phyloP scores from a whole-genome alignment of 2,888 invertebrate species.

The Mactromeris polynyma region DNA sequence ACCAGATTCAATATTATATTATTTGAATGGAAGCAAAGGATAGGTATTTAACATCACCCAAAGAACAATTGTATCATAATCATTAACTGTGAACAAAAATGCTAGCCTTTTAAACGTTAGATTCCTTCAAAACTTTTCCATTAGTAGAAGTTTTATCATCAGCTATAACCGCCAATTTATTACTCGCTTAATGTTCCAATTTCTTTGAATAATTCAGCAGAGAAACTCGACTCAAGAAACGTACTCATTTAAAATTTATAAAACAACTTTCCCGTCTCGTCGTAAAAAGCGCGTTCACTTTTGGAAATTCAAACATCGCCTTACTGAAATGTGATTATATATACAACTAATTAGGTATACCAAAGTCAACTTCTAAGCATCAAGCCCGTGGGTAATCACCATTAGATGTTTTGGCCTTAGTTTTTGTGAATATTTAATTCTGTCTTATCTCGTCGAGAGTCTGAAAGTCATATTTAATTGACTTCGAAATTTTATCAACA shows the following conservation, averaged over 20 bases:
- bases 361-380: neutral
- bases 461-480: neutral
- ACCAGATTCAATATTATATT: too few species aligned
- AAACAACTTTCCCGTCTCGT: neutral
- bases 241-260: constrained; percentile 23
- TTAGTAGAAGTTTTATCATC: neutral
- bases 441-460: neutral
- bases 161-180: constrained; percentile 9
- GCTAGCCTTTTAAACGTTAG: neutral
- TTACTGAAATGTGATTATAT: neutral
- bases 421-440: neutral
- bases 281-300: constrained; percentile 12
- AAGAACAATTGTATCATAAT: neutral
- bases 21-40: too few species aligned
- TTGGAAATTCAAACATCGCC: neutral
- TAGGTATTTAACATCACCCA: neutral
- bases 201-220: constrained; percentile 32
- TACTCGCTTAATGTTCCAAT: constrained; percentile 9
- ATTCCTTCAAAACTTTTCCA: neutral
- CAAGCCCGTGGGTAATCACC: neutral
- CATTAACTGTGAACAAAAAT: neutral
- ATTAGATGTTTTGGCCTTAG: neutral
- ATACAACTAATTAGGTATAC: constrained; percentile 11
- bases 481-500: neutral
- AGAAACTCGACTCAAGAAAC: constrained; percentile 31